Base-by-base conservation (phyloP, 35 echinoderm and acorn worm genomes). In the Heliocidaris tuberculata region DNA sequence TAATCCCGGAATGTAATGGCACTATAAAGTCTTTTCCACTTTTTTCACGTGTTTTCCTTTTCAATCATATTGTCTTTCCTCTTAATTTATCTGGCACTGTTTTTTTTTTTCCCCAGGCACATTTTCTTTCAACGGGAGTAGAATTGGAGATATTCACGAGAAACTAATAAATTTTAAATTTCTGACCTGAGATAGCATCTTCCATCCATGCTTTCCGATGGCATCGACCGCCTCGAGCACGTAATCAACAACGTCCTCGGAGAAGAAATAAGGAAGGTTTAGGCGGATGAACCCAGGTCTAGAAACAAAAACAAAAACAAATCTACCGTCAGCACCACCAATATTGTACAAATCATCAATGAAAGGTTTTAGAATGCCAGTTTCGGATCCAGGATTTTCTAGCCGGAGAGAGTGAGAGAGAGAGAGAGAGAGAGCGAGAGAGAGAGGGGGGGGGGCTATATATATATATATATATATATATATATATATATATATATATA, bases 201-300 rank as follows among this genome's bases (percentile, higher is more conserved):
- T 97, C 97, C 98, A 99, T 32, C 97, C 98, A 89, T 99, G 88
- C 3, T 49, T 92, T 56, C 97, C 98, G n/a, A 99, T 47, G 35
- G 95, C 93, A 88, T 97, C 96, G 17, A 99, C 88, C 21, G 98
- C 98, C 19, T 97, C 90, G 9, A 99, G 89, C 6, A 99, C 94
- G 94, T 97, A 99, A 29, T 97, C 88, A 7, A 97, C 96, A 21
- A 97, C 98, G 59, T 96, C 98, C n/a, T 96, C 94, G 5, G 59
- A 95, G 70, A 96, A 96, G 94, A 99, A 99, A 85, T 94, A 99
- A 13, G 98, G 98, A 30, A 99, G 90, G 70, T 99, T 99, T 17
- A 99, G 70, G 31, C 98, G 65, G 49, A 95, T 95, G 85, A 99
- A 99, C 88, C 98, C 98, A 48, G 98, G 98, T 85, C 98, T 99